Evolutionary conservation across 2,113 vertebrate genomes (phyloP).

Genomic region (Syrrhaptes paradoxus): DNA sequence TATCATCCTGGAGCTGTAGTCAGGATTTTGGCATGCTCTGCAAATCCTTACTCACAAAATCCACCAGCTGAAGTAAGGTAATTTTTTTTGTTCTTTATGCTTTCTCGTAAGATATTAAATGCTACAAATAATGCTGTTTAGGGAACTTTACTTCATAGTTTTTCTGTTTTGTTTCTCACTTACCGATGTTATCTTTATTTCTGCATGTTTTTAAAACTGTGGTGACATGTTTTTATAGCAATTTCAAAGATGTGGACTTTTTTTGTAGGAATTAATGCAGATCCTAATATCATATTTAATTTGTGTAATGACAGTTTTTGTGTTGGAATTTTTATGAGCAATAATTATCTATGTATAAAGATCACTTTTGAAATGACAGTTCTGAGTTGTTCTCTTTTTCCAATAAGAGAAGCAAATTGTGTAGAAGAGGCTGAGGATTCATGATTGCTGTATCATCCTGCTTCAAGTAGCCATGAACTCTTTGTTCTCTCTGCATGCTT

Average conservation of each 20-base stretch:
- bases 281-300: not conserved
- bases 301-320: not conserved
- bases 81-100: slow-evolving; percentile 32
- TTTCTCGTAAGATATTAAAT: not conserved
- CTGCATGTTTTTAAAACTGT: not conserved
- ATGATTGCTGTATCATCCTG: not conserved
- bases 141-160: not conserved
- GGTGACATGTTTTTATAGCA: not conserved
- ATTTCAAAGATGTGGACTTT: not conserved
- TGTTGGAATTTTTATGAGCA: not conserved
- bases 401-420: not conserved
- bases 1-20: slow-evolving; percentile 96
- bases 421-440: not conserved
- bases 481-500: not conserved
- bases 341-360: not conserved
- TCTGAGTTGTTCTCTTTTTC: not conserved
- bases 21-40: slow-evolving; percentile 94
- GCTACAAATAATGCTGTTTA: not conserved
- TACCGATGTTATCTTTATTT: not conserved
- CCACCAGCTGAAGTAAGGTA: slow-evolving; percentile 92
- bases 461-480: not conserved
- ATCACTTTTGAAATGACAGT: not conserved
- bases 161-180: not conserved
- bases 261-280: not conserved
- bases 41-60: slow-evolving; percentile 94